Base-by-base conservation (phyloP, 2,113 vertebrate species). In the Paracanthobrama guichenoti region DNA sequence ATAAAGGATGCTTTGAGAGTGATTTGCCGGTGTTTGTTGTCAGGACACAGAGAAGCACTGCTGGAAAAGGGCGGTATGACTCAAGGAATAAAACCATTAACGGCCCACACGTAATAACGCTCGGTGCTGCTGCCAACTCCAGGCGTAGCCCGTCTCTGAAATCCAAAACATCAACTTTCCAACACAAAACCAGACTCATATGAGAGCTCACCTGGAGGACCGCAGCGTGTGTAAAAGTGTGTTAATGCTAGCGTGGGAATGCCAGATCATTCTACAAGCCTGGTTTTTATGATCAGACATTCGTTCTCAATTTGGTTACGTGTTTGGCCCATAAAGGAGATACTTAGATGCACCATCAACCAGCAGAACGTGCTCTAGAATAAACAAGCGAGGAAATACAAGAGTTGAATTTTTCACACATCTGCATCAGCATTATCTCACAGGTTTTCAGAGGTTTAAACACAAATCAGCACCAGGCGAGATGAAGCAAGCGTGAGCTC, bases 401-500 rank as follows among this genome's bases (percentile, higher is more conserved):
- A 73, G 20, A 13, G 42, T 0, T 46, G 5, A 7, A 24, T 16
- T 26, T 48, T 48, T 73, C n/a, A 20, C 42, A 76, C 74, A 55
- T 77, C 53, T 77, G 20, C 53, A n/a, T 78, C 53, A 6, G 42
- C 42, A 48, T 73, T 73, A 73, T 73, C n/a, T 48, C 71, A 46
- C 31, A 14, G 13, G 6, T 44, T 72, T 39, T 24, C 11, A n/a
- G 67, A 44, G 59, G 24, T 42, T 78, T 20, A n/a, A 4, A 71
- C 26, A 16, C 35, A 66, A 88, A 87, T 55, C 35, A 2, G 78
- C 31, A 79, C 64, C 64, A 84, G 74, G 64, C 62, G 5, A 59
- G 55, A 82, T 84, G 46, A 89, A 80, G 84, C 31, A 67, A 71
- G 42, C 2, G 9, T 85, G 62, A 73, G 14, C 42, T 73, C 57